These are phyloP conservation scores for Brachionus koreanus DNA, from an alignment of 1,140 invertebrate species.

Conservation along the genomic window DNA sequence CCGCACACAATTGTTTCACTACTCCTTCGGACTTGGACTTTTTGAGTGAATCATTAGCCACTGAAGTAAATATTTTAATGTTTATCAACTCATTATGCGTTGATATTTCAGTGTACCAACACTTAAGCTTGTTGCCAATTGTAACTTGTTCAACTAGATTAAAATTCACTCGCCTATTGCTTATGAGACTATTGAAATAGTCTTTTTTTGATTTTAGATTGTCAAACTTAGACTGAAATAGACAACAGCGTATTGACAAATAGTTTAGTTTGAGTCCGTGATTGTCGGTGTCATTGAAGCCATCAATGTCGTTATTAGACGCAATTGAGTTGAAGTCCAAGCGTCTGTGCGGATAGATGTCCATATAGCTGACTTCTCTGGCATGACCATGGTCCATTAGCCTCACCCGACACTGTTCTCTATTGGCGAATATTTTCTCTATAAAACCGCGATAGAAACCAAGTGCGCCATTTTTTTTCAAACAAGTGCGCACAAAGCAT, in stretches of 20 bases:
- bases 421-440: not conserved
- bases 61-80: not conserved
- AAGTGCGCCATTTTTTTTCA: not conserved
- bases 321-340: not conserved
- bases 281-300: conserved; percentile 4
- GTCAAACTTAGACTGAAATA: not conserved
- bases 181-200: not conserved
- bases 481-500: not conserved
- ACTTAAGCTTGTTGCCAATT: not conserved
- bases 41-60: not conserved
- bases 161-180: not conserved
- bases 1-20: not conserved
- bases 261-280: conserved; percentile 31
- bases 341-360: not conserved
- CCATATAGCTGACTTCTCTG: not conserved
- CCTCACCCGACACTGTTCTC: not conserved
- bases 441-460: not conserved
- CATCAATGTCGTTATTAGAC: not conserved
- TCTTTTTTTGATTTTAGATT: not conserved
- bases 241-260: conserved; percentile 18
- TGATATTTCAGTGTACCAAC: not conserved
- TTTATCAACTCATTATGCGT: not conserved
- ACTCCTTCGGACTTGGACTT: not conserved
- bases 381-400: not conserved
- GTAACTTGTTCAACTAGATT: conserved; percentile 12